Base-by-base conservation (phyloP, 2,888 invertebrate species). In the Lasioglossum leucozonium region DNA sequence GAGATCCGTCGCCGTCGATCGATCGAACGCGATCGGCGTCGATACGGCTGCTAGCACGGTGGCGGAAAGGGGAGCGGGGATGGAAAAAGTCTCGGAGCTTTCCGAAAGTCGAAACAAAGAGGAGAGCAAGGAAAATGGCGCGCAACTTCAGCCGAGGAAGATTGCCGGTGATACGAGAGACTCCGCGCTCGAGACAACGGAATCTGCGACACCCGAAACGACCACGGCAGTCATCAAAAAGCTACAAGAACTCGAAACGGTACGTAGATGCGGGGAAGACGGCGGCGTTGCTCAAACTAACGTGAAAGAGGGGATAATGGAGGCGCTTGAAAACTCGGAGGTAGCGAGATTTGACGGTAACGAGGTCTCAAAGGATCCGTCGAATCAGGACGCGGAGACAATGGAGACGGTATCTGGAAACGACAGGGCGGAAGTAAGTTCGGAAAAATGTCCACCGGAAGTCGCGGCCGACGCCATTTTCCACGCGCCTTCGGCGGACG, bases 241-340 rank as follows among this genome's bases (percentile, higher is more conserved):
- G 72, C 82, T 84, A 13, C 84, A 73, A 40, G 79, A 91, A 30
- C 75, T 90, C 42, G 86, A 73, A 84, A 81, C 85, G 90, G 90
- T 90, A 90, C 73, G 90, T 90, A 90, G 51, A 58, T 77, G 73
- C 58, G 69, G 13, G 30, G 44, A 18, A 51, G 67, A 79, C 74
- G 30, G 51, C 75, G 73, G 73, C 77, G 72, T 58, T 69, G 26
- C 71, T 34, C 72, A 13, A 58, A 84, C 77, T 86, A 86, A 79
- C 81, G 71, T 65, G 40, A 30, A 55, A 72, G 69, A 58, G 51
- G 62, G 65, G 78, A 77, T 79, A 37, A 42, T 65, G 37, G 79
- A 77, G 58, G 55, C 37, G 11, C 73, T 51, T 30, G 67, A 71
- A 55, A 51, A 77, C 65, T 55, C 79, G 73, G 11, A 47, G 51